Conservation (phyloP, 1,140 invertebrate species). For the Bicyclus anynana region DNA sequence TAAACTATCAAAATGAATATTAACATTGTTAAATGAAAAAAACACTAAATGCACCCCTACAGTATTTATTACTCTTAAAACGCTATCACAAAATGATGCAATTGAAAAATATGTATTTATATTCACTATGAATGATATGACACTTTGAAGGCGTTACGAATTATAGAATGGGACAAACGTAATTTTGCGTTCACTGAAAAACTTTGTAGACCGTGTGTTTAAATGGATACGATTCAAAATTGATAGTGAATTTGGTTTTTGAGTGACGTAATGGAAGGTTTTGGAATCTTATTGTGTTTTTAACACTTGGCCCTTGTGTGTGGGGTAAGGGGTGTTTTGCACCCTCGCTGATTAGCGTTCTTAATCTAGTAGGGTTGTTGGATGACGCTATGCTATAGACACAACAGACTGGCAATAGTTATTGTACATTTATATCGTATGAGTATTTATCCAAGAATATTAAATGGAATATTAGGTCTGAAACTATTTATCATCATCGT, state of each 20-base stretch:
- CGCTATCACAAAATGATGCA: slow-evolving; percentile 59
- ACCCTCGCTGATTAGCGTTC: slow-evolving; percentile 73
- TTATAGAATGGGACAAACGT: slow-evolving; percentile 48
- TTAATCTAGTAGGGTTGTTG: slow-evolving; percentile 67
- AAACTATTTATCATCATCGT: no score
- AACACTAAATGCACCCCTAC: slow-evolving; percentile 14
- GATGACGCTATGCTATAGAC: slow-evolving; percentile 38
- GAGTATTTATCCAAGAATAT: no score
- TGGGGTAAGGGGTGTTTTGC: slow-evolving; percentile 55
- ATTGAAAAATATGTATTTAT: slow-evolving; percentile 73
- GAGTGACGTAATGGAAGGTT: slow-evolving; percentile 22
- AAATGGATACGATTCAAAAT: slow-evolving; percentile 24
- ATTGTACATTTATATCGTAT: no score
- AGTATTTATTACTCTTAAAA: slow-evolving; percentile 46
- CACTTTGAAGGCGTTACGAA: slow-evolving; percentile 72
- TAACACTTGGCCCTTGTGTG: slow-evolving; percentile 62
- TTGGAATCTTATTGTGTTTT: slow-evolving; percentile 72
- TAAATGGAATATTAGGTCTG: no score
- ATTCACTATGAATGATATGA: slow-evolving; percentile 69
- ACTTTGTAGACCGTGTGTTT: not conserved
- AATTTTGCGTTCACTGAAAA: not conserved
- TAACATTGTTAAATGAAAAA: slow-evolving; percentile 14
- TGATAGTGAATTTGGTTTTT: slow-evolving; percentile 3
- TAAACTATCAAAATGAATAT: slow-evolving; percentile 5
- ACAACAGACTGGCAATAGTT: not conserved